Evolutionary conservation across 2,797 vertebrate species (phyloP).

Genomic region (Pseudochaenichthys georgianus): DNA sequence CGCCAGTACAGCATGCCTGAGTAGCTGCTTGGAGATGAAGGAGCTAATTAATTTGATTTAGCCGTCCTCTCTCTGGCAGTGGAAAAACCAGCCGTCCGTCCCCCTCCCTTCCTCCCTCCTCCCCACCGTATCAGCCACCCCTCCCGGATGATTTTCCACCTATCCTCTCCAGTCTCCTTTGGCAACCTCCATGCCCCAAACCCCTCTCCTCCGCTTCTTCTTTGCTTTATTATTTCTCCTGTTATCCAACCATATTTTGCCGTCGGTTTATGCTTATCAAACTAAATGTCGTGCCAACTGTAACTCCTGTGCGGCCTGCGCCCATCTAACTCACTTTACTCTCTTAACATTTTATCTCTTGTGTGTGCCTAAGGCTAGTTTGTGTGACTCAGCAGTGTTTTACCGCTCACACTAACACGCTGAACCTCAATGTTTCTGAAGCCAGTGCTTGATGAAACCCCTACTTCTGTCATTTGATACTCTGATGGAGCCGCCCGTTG

Average conservation of each 20-base stretch:
- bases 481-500: constrained; percentile 43
- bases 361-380: constrained; percentile 33
- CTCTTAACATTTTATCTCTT: constrained; percentile 22
- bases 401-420: constrained; percentile 54
- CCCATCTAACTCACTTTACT: constrained; percentile 26
- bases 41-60: constrained; percentile 91
- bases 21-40: constrained; percentile 88
- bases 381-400: constrained; percentile 65
- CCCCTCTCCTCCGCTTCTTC: constrained; percentile 52
- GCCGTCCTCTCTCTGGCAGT: constrained; percentile 83
- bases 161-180: constrained; percentile 84
- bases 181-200: constrained; percentile 57
- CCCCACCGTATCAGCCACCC: constrained; percentile 79
- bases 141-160: constrained; percentile 88
- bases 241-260: constrained; percentile 50
- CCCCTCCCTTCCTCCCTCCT: constrained; percentile 37
- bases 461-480: constrained; percentile 61
- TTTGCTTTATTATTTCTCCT: constrained; percentile 33
- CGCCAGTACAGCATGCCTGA: constrained; percentile 83
- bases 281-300: constrained; percentile 20
- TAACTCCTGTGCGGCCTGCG: constrained; percentile 9
- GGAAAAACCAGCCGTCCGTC: constrained; percentile 81
- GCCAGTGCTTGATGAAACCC: constrained; percentile 44
- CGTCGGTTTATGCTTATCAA: constrained; percentile 33
- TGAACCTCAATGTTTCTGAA: constrained; percentile 36